phyloP scores from a whole-genome alignment of 2,797 vertebrate genomes.

The Acanthurus lineatus region DNA sequence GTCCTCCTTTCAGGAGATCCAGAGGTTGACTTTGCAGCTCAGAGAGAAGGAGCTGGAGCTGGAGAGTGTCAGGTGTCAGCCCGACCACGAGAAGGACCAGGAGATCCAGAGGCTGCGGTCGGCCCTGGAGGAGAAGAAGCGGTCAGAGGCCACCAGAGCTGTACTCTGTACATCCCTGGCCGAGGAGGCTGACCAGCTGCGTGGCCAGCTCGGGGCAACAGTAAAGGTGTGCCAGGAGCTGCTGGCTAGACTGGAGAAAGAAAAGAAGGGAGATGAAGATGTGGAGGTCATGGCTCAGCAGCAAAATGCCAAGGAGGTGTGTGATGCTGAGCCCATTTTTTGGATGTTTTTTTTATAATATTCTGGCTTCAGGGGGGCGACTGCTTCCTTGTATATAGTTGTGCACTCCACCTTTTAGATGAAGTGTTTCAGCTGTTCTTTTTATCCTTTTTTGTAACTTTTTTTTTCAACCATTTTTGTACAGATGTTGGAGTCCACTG shows the following conservation, averaged over 20 bases:
- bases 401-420: neutral
- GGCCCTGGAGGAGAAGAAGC: constrained; percentile 85
- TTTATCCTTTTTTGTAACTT: constrained; percentile 2
- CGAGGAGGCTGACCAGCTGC: constrained; percentile 90
- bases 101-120: constrained; percentile 86
- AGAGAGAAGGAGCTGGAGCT: constrained; percentile 87
- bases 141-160: constrained; percentile 86
- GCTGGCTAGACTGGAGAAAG: constrained; percentile 88
- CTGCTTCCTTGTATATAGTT: neutral
- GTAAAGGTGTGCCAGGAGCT: constrained; percentile 94
- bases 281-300: constrained; percentile 51
- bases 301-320: constrained; percentile 83
- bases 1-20: constrained; percentile 85
- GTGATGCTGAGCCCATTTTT: constrained; percentile 22
- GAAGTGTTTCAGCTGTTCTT: too few species aligned
- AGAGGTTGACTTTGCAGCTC: constrained; percentile 84
- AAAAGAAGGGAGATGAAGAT: constrained; percentile 63
- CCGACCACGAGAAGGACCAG: constrained; percentile 86
- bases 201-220: constrained; percentile 87
- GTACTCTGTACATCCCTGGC: constrained; percentile 90
- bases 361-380: neutral
- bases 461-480: constrained; percentile 30
- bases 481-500: constrained; percentile 71
- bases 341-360: neutral
- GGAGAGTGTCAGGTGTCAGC: constrained; percentile 80